phyloP scores from a whole-genome alignment of 2,888 invertebrate genomes.

The Idaea aversata region DNA sequence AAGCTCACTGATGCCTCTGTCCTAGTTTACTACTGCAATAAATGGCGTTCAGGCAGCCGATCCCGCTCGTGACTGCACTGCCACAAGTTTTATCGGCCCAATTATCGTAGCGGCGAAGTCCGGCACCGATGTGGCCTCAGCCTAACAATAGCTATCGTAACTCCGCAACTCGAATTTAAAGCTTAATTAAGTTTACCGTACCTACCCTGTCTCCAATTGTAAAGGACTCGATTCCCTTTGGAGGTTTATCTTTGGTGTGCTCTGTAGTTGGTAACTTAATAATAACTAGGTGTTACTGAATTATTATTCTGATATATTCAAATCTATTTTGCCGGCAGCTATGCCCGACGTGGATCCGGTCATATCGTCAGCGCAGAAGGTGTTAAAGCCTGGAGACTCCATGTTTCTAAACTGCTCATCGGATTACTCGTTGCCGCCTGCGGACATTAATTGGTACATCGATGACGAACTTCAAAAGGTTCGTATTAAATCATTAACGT shows the following conservation, averaged over 20 bases:
- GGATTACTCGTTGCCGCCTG: slow-evolving; percentile 69
- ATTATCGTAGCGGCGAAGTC: slow-evolving; percentile 40
- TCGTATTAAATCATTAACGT: slow-evolving; percentile 27
- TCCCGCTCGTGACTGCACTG: slow-evolving; percentile 26
- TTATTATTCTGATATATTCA: slow-evolving; percentile 43
- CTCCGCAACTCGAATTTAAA: slow-evolving; percentile 41
- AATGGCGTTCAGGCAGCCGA: slow-evolving; percentile 12
- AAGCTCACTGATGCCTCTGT: slow-evolving; percentile 21
- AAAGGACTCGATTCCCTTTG: slow-evolving; percentile 38
- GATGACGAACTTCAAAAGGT: slow-evolving; percentile 74
- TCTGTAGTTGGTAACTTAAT: slow-evolving; percentile 28
- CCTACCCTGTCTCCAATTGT: slow-evolving; percentile 30
- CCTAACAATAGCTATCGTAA: slow-evolving; percentile 39
- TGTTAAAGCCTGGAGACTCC: slow-evolving; percentile 71
- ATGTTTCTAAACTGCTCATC: slow-evolving; percentile 71
- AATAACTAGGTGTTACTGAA: slow-evolving; percentile 34
- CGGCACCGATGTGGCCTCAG: slow-evolving; percentile 36
- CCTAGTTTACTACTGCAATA: slow-evolving; percentile 26
- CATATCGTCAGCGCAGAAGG: slow-evolving; percentile 66
- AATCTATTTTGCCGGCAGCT: slow-evolving; percentile 57
- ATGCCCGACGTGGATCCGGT: slow-evolving; percentile 70
- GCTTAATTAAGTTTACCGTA: slow-evolving; percentile 46
- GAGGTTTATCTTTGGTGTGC: slow-evolving; percentile 31
- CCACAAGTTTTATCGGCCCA: slow-evolving; percentile 45
- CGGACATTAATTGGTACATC: slow-evolving; percentile 76